phyloP scores from a whole-genome alignment of 2,113 vertebrate genomes.

The Thunnus thynnus region DNA sequence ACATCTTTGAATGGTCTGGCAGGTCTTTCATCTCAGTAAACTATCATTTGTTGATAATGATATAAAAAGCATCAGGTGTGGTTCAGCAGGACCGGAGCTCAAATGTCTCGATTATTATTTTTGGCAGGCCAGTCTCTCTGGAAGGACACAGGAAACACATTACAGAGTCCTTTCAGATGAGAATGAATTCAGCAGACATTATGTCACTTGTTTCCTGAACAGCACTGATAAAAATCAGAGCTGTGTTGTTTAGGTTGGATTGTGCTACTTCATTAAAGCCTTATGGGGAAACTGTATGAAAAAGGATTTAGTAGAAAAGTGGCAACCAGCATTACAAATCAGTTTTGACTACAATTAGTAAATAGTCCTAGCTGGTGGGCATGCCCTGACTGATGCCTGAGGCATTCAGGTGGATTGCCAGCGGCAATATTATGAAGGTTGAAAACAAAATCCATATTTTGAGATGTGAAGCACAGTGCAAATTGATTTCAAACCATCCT shows the following conservation, averaged over 20 bases:
- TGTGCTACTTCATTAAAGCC: neutral
- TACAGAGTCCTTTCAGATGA: neutral
- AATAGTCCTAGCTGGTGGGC: neutral
- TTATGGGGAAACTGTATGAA: neutral
- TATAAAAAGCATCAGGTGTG: neutral
- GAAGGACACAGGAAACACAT: neutral
- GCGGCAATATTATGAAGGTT: neutral
- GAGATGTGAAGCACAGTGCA: neutral
- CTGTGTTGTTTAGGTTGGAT: neutral
- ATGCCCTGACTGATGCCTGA: neutral
- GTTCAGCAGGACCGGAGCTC: neutral
- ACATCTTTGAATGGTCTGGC: too few relatives aligned
- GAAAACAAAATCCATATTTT: constrained; percentile 10
- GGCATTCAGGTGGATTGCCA: constrained; percentile 16
- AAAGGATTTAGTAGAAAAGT: neutral
- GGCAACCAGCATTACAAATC: neutral
- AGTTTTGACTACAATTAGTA: constrained; percentile 13
- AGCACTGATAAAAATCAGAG: neutral
- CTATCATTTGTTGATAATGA: neutral
- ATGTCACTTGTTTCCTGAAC: neutral
- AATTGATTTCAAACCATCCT: constrained; percentile 9
- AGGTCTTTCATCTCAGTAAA: neutral
- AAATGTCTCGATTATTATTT: too few relatives aligned
- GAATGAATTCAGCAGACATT: neutral
- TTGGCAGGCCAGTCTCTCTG: neutral